Evolutionary conservation across 2,113 vertebrate species (phyloP).

Genomic region (Pica pica): DNA sequence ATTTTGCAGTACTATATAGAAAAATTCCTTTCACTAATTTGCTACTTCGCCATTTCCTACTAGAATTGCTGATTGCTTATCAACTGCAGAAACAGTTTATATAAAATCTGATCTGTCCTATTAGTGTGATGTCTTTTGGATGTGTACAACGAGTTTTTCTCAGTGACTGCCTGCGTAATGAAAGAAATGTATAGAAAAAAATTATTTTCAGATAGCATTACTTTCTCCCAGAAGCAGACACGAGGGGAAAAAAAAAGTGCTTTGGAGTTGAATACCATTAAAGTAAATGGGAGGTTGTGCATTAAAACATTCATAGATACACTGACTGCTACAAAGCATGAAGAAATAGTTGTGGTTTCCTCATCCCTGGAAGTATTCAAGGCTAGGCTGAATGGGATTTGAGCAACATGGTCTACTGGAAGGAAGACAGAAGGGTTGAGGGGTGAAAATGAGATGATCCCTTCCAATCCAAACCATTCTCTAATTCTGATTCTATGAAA

Average conservation of each 20-base stretch:
- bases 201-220: not conserved
- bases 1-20: not conserved
- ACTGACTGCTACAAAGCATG: not conserved
- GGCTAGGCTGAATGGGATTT: not conserved
- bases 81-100: not conserved
- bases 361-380: not conserved
- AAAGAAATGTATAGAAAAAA: not conserved
- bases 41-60: not conserved
- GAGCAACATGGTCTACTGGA: not conserved
- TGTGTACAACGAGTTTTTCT: not conserved
- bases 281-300: not conserved
- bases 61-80: not conserved
- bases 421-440: not conserved
- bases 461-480: not conserved
- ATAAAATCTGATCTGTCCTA: not conserved
- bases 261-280: not conserved
- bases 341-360: not conserved
- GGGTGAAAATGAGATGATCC: not conserved
- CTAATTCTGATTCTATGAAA: not conserved
- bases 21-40: not conserved
- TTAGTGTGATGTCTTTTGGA: not conserved
- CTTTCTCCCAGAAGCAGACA: not conserved
- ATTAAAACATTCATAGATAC: not conserved
- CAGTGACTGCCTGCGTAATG: not conserved
- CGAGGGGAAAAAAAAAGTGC: not conserved